Evolutionary conservation across 2,888 invertebrate genomes (phyloP), one percentile per base, ranked within the genome.

Genomic region (Pterostichus madidus): DNA sequence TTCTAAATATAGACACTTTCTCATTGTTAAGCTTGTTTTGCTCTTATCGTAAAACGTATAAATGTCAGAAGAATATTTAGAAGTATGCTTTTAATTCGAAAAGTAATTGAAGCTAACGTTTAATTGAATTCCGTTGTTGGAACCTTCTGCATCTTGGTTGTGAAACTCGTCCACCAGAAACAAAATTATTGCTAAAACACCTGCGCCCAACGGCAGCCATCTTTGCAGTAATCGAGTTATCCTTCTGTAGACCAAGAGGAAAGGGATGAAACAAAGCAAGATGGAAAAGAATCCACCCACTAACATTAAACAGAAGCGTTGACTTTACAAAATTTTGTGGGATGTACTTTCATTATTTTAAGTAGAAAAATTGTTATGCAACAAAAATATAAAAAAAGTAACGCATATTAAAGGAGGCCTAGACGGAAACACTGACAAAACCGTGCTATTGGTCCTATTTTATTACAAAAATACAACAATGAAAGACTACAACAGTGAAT

Each of bases 131-230:
- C 49, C 6, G 39, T 2, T 39, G 39, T 39, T 39, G 59, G 31
- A 64, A 64, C 35, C 64, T 31, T 64, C 32, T 64, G 32, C 64
- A 35, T 64, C 35, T 64, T 39, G 39, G 39, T 24, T 64, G 32
- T 13, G 35, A 11, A 64, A 64, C 35, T n/a, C 44, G 71, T 71
- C 46, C 71, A 71, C 71, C 71, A 71, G 71, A 71, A 71, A 71
- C 46, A 71, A 46, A 71, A 71, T 71, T 44, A 71, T 71, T 24
- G 24, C 24, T 46, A 71, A 71, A 71, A 71, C 71, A 71, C 71
- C 71, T 71, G 71, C 46, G 71, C 17, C 46, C 15, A 17, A 8
- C 46, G 6, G 71, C 46, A 39, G 39, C 39, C 39, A 44, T 71
- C 46, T 59, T 6, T 31, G 13, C 46, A 17, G 17, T 71, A 71